Evolutionary conservation across 2,797 vertebrate species (phyloP).

Genomic region (Orientallactaga sibirica): DNA sequence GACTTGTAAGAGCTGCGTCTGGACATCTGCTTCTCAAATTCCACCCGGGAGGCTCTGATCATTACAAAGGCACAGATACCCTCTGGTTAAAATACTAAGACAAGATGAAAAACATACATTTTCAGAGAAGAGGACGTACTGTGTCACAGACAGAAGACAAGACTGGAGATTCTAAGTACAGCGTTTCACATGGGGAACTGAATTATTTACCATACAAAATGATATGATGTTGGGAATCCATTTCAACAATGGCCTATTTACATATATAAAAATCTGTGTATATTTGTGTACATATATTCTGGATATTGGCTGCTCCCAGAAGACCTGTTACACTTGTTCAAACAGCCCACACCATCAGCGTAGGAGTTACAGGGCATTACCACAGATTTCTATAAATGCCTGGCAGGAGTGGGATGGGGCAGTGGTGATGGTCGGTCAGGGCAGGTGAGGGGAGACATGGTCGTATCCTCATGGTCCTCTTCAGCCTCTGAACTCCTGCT

Average conservation of each 20-base stretch:
- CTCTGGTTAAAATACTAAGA: conserved; percentile 27
- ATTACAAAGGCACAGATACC: neutral
- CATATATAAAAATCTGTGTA: neutral
- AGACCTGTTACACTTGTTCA: neutral
- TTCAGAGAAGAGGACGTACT: neutral
- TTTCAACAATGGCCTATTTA: neutral
- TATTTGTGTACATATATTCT: neutral
- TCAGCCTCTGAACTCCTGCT: neutral
- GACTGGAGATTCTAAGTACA: neutral
- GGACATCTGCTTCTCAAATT: neutral
- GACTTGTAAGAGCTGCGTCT: neutral
- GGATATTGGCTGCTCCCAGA: neutral
- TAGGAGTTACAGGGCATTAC: neutral
- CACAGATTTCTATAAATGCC: neutral
- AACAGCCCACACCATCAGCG: neutral
- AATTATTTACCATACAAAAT: conserved; percentile 4
- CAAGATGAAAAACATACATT: neutral
- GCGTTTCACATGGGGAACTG: neutral
- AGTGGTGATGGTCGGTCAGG: neutral
- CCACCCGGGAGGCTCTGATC: neutral
- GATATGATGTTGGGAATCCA: neutral
- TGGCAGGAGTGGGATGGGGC: accelerated
- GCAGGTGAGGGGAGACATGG: accelerated
- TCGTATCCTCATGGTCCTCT: neutral
- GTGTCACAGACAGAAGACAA: neutral